These are phyloP conservation scores for Girardinichthys multiradiatus DNA, from an alignment of 2,113 vertebrate genomes.

Conservation along the genomic window DNA sequence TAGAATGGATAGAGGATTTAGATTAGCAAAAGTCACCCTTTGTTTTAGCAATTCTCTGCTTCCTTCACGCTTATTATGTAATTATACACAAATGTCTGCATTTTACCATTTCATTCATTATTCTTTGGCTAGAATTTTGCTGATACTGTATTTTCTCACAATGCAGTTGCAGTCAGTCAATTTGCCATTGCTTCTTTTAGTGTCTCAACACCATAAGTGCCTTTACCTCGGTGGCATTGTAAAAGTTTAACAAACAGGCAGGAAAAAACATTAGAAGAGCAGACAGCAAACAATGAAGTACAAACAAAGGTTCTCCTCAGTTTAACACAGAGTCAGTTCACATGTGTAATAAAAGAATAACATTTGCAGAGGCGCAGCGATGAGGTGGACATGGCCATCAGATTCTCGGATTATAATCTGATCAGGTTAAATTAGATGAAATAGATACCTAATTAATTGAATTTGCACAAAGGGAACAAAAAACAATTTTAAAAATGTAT, in stretches of 20 bases:
- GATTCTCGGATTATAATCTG: background rate
- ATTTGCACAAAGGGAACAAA: too few species aligned
- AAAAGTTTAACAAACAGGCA: constrained; percentile 16
- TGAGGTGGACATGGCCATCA: background rate
- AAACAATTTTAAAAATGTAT: too few species aligned
- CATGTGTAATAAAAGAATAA: constrained; percentile 24
- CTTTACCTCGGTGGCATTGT: constrained; percentile 21
- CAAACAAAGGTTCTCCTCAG: constrained; percentile 6
- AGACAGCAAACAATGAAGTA: constrained; percentile 7
- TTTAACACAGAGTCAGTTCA: constrained; percentile 15
- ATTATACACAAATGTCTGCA: constrained; percentile 16
- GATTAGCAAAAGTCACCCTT: constrained; percentile 1
- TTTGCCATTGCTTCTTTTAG: constrained; percentile 19
- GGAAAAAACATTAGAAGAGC: constrained; percentile 13
- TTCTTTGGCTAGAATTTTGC: constrained; percentile 24
- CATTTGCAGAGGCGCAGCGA: background rate
- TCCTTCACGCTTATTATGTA: background rate
- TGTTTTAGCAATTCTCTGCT: background rate
- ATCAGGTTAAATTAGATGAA: background rate
- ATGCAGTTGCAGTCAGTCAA: constrained; percentile 21
- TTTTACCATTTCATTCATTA: constrained; percentile 6
- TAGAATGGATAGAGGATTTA: constrained; percentile 11
- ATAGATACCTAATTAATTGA: too few species aligned
- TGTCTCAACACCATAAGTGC: constrained; percentile 36
- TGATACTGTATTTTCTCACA: constrained; percentile 23